Evolutionary conservation across 2,888 invertebrate species (phyloP).

Genomic region (Trachelus troglodyta): DNA sequence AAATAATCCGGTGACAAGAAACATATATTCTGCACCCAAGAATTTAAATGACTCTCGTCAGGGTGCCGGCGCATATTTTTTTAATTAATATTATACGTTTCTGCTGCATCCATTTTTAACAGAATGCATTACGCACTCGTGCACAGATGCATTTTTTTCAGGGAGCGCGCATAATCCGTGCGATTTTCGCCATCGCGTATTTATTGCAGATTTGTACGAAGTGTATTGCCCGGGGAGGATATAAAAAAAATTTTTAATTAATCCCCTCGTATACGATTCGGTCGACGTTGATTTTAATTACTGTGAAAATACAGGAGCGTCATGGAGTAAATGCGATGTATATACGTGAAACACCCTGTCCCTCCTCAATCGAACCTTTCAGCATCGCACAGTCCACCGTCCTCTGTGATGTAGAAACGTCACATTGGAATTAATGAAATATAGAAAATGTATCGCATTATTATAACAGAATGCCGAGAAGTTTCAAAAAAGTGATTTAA

Average conservation of each 20-base stretch:
- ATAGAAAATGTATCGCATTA: neutral
- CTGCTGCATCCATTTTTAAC: neutral
- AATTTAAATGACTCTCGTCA: neutral
- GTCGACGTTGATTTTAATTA: neutral
- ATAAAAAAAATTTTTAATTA: neutral
- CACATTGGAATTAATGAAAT: neutral
- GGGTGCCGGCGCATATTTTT: neutral
- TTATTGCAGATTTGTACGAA: neutral
- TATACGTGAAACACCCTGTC: neutral
- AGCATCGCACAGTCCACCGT: neutral
- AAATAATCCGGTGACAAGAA: neutral
- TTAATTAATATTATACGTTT: neutral
- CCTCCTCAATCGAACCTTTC: neutral
- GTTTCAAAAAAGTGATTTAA: neutral
- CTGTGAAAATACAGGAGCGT: neutral
- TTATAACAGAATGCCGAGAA: neutral
- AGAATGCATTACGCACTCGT: neutral
- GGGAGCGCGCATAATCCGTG: neutral
- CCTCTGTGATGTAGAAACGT: neutral
- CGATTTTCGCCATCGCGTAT: neutral
- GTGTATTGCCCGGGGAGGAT: neutral
- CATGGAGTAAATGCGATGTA: neutral
- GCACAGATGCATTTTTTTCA: neutral
- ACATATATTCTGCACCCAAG: neutral
- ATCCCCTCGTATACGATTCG: neutral